Conservation (phyloP, 2,113 vertebrate genomes). For the Pelvicachromis taeniatus region DNA sequence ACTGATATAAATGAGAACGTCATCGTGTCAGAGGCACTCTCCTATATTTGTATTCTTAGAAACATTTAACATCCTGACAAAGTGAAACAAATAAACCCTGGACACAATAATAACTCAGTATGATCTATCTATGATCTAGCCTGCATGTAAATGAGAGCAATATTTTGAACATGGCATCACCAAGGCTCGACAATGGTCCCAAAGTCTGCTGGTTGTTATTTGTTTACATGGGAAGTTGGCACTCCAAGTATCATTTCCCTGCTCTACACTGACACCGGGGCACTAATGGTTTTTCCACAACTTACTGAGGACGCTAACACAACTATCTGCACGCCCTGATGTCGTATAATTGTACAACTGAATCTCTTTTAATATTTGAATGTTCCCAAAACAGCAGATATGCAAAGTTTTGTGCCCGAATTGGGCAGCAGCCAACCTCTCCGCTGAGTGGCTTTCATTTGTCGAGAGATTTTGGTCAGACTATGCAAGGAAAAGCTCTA, state of each 20-base stretch:
- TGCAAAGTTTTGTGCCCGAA: neutral
- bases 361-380: neutral
- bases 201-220: neutral
- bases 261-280: neutral
- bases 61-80: neutral
- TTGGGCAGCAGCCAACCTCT: neutral
- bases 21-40: neutral
- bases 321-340: neutral
- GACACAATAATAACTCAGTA: neutral
- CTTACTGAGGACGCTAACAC: neutral
- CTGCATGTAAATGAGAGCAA: neutral
- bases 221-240: neutral
- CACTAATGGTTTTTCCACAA: neutral
- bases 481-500: neutral
- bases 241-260: neutral
- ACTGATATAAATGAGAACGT: neutral
- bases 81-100: neutral
- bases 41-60: neutral
- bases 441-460: neutral
- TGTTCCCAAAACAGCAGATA: neutral
- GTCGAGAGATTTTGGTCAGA: neutral
- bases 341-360: neutral
- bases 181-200: neutral
- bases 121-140: no score
- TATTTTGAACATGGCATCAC: neutral